Base-by-base conservation (phyloP, 2,797 vertebrate genomes). In the Chaetophractus vellerosus region DNA sequence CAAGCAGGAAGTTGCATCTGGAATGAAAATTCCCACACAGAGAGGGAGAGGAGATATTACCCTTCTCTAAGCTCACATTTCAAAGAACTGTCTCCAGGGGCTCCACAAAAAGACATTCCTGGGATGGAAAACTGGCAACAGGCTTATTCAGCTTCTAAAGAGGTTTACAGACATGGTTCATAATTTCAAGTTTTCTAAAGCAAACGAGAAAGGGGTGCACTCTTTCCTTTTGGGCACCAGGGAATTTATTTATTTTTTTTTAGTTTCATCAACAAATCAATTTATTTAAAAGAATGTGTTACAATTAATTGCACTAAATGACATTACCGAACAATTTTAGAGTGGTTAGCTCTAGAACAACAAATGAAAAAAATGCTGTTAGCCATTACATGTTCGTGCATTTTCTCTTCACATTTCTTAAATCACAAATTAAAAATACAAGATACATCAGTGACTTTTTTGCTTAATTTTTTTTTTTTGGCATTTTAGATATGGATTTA, bases 211-310 rank as follows among this genome's bases (percentile, higher is more conserved):
- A 8, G 1, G 16, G 16, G 3, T 10, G 24, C 15, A 21, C 19
- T 52, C 16, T 38, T 28, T 38, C 50, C 24, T 1, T 28, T 36
- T 21, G 14, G 24, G 82, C 38, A 28, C n/a, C 6, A 19, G 24
- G 33, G 15, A 12, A 28, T 9, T n/a, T n/a, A n/a, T n/a, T n/a
- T n/a, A n/a, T n/a, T n/a, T n/a, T n/a, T n/a, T n/a, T n/a, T n/a
- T 23, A 64, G 80, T 98, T 98, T 99, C 98, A 98, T 99, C 99
- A 99, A 99, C 99, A 99, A 99, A 99, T 99, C 95, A 86, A 98
- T 99, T 99, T 99, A 99, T 99, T 99, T 99, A 99, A 99, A 99
- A 99, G 99, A 99, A 99, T 99, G 99, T 99, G 99, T 99, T 99
- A 99, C 99, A 99, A 99, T 99, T 99, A 99, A 99, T 99, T 99